Base-by-base conservation (phyloP, 2,113 vertebrate species). In the Rousettus leschenaultii region DNA sequence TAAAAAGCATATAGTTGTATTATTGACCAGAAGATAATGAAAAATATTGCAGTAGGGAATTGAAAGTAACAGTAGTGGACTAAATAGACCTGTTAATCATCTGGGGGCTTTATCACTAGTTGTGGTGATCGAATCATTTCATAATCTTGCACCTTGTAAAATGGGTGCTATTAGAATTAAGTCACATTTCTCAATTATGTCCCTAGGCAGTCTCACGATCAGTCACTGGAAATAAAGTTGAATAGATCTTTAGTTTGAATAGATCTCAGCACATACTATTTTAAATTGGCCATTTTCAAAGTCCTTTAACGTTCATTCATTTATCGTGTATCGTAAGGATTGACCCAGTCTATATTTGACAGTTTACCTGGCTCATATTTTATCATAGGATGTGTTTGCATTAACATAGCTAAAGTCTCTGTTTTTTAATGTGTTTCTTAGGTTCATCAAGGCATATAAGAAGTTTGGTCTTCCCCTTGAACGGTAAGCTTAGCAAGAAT, bases 391-490 rank as follows among this genome's bases (percentile, higher is more conserved):
- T 85, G 26, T 61, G 6, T 74, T 91, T 33, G 21, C 28, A 82
- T 66, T 71, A 38, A 7, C 2, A 28, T 45, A 86, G 35, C 15
- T 83, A 14, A 68, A 33, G 66, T 61, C 18, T 80, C 18, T 71
- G 21, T n/a, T 68, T 96, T 24, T 93, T 87, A 92, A 91, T 92
- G 16, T 35, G 66, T 74, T 84, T 95, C 94, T 86, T 98, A 99
- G 99, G 98, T 99, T 99, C 98, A 99, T 99, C 97, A 99, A 99
- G 97, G 99, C 99, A 1, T 99, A 99, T 97, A 99, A 99, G 98
- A 99, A 99, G 97, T 99, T 99, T 98, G 99, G 99, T 51, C 98
- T 99, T n/a, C 99, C 99, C 28, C 99, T 99, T 85, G 99, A 99
- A 98, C 98, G 99, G 99, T 99, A 98, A 98, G 98, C 95, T 75